Evolutionary conservation across 2,797 vertebrate species (phyloP), one percentile per base, ranked within the genome.

Genomic region (Micrastur ruficollis): DNA sequence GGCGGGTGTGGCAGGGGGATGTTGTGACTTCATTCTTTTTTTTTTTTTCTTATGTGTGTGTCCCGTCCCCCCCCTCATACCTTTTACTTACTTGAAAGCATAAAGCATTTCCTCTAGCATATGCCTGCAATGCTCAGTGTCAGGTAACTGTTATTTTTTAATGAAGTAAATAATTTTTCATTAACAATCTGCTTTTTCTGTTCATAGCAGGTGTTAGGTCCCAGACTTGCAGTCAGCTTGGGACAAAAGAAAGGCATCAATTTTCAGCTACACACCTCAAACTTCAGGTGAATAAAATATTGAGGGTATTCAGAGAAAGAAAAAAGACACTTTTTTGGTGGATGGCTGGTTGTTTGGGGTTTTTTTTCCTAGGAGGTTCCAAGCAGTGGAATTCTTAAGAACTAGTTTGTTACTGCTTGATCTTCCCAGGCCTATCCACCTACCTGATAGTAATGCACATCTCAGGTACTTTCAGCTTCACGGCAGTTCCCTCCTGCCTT

Each of bases 1-100:
- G 14, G 11, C 1, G 1, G 12, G 6, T 31, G 44, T n/a, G 32
- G 21, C 14, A 7, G 11, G 18, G 29, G 25, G 4, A 21, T 2
- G 0, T 1, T 18, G 40, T 44, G 29, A 71, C 32, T 44, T 47
- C 27, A 34, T 31, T 46, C 27, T 15, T 32, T 38, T 14, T 56
- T 23, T 22, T 40, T 29, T 66, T 12, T 3, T 36, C 36, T 36
- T 36, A 9, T 36, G 36, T 36, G n/a, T n/a, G n/a, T 36, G 36
- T 36, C 9, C 36, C 36, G 8, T 9, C 36, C 5, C 11, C 4
- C 22, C 1, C 2, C 17, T 67, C 8, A 2, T 31, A 7, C 25
- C 44, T 58, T 52, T 56, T 19, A 9, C 26, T 44, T 5, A 56
- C 32, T 25, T 70, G 66, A 66, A 87, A 40, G 12, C 50, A 5